These are phyloP conservation scores for Ostrea edulis DNA, from an alignment of 1,140 invertebrate genomes.

Conservation along the genomic window DNA sequence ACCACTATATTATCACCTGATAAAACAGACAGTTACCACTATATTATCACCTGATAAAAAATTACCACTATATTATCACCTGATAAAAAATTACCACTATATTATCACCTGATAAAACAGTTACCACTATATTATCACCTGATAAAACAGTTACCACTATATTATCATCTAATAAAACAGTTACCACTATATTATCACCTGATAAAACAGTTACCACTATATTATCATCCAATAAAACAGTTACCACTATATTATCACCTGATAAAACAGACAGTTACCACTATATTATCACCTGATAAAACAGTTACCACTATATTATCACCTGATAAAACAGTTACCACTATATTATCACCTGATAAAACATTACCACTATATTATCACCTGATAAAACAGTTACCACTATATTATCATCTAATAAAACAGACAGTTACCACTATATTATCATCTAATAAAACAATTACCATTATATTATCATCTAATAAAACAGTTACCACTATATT, in stretches of 20 bases:
- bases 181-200: neutral
- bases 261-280: neutral
- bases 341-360: neutral
- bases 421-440: neutral
- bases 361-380: neutral
- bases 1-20: slow-evolving; percentile 4
- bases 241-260: neutral
- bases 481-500: neutral
- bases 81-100: neutral
- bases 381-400: neutral
- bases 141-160: neutral
- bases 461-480: slow-evolving; percentile 7
- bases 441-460: slow-evolving; percentile 11
- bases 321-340: neutral
- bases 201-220: neutral
- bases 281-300: neutral
- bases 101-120: neutral
- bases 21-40: neutral
- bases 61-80: neutral
- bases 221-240: neutral
- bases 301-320: neutral
- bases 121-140: neutral
- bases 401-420: neutral
- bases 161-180: neutral
- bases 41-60: neutral